A percentile compares a stretch with the other conserved stretches of the same genome.
These are phyloP conservation scores for Drosophila pegasa DNA, from an alignment of 2,888 invertebrate genomes.

Conservation along the genomic window DNA sequence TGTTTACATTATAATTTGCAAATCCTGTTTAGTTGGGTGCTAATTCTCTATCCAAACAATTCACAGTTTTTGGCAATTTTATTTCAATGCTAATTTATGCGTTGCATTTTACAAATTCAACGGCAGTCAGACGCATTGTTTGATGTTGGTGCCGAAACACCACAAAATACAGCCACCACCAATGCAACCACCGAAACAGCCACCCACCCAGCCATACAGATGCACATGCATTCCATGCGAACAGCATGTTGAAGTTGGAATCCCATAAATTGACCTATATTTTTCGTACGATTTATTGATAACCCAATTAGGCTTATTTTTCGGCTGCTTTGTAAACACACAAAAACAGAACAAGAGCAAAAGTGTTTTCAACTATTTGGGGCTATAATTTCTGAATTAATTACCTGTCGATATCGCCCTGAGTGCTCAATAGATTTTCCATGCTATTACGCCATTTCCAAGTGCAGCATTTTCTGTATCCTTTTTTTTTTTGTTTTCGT, in stretches of 20 bases:
- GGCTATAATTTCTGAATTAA: constrained; percentile 51
- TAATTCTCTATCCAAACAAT: constrained; percentile 52
- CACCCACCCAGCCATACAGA: not conserved
- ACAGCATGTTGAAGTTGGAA: constrained; percentile 27
- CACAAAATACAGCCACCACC: constrained; percentile 10
- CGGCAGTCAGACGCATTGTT: constrained; percentile 18
- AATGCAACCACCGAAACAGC: constrained; percentile 2
- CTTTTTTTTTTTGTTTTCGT: not conserved
- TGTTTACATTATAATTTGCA: constrained; percentile 41
- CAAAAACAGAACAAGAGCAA: constrained; percentile 14
- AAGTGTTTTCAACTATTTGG: constrained; percentile 20
- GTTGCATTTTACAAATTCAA: constrained; percentile 45
- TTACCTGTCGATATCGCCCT: constrained; percentile 37
- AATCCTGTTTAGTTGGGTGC: constrained; percentile 35
- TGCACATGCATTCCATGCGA: no score
- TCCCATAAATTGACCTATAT: constrained; percentile 58
- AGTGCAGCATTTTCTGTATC: constrained; percentile 7
- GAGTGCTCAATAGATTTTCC: constrained; percentile 35
- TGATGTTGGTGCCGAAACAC: constrained; percentile 14
- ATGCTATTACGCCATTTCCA: constrained; percentile 8
- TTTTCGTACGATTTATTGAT: constrained; percentile 65
- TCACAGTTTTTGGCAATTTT: constrained; percentile 40
- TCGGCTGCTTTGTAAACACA: constrained; percentile 44
- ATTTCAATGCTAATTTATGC: constrained; percentile 56
- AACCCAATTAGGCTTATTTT: constrained; percentile 67